These are phyloP conservation scores for Copsychus sechellarum DNA, from an alignment of 2,113 vertebrate genomes.

Conservation along the genomic window DNA sequence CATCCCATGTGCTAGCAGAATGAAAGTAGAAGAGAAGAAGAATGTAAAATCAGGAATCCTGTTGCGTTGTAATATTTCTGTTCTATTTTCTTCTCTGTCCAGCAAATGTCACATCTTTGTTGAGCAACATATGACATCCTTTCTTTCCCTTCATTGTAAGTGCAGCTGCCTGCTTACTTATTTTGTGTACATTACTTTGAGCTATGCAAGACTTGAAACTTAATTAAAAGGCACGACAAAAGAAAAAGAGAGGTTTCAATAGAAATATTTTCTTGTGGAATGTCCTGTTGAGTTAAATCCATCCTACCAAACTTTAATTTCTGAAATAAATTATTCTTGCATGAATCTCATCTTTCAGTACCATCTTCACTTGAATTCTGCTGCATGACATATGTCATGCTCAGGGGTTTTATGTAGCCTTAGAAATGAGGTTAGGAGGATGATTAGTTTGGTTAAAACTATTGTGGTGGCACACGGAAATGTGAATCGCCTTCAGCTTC, in stretches of 20 bases:
- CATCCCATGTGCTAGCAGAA: background rate
- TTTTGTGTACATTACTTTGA: conserved; percentile 2
- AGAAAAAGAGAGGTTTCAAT: background rate
- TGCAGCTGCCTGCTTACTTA: background rate
- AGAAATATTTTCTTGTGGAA: background rate
- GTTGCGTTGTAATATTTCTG: conserved; percentile 25
- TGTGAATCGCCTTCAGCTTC: background rate
- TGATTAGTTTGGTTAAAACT: background rate
- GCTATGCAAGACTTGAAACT: background rate
- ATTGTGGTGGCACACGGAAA: background rate
- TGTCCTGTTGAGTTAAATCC: background rate
- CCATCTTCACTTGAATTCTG: background rate
- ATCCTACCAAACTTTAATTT: background rate
- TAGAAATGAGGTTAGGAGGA: background rate
- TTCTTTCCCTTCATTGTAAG: background rate
- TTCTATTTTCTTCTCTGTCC: background rate
- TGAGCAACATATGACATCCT: background rate
- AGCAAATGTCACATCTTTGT: conserved; percentile 30
- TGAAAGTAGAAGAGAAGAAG: conserved; percentile 37
- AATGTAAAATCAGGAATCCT: conserved; percentile 34
- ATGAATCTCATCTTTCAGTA: background rate
- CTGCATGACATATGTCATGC: background rate
- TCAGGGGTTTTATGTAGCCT: background rate
- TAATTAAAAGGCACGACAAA: conserved; percentile 1
- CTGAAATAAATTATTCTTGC: background rate